Evolutionary conservation across 2,797 vertebrate genomes (phyloP).

Genomic region (Vultur gryphus): DNA sequence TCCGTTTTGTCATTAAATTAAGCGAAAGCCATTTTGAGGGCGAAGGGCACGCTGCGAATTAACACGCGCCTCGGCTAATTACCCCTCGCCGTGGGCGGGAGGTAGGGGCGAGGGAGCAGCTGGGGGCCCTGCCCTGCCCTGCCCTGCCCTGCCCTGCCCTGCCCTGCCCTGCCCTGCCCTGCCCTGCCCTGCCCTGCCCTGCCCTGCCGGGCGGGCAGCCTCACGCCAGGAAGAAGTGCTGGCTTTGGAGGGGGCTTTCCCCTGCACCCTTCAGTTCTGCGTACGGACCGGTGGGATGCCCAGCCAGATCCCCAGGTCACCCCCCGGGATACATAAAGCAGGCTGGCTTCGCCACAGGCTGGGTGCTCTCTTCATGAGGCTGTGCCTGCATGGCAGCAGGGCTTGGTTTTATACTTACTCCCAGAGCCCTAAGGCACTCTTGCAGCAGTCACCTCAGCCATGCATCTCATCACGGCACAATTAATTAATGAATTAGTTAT

Average conservation of each 20-base stretch:
- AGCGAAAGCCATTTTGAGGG: not conserved
- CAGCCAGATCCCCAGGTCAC: no score
- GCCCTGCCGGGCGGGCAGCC: not conserved
- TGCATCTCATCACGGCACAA: not conserved
- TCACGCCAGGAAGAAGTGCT: not conserved
- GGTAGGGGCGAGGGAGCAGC: not conserved
- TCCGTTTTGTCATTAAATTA: not conserved
- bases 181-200: not conserved
- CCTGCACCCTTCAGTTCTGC: not conserved
- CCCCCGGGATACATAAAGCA: not conserved
- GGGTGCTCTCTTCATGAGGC: not conserved
- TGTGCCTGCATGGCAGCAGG: not conserved
- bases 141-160: not conserved
- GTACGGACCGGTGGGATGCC: accelerated
- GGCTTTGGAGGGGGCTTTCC: not conserved
- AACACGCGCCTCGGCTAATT: not conserved
- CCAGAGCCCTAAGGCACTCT: not conserved
- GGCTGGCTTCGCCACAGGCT: not conserved
- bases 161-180: not conserved
- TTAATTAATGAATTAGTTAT: not conserved
- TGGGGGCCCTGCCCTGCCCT: no score
- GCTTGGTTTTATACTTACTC: not conserved
- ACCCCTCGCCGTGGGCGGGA: no score
- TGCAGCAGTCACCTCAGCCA: not conserved
- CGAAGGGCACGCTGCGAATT: not conserved